phyloP scores from a whole-genome alignment of 1,140 invertebrate genomes.

The Papilio polyxenes region DNA sequence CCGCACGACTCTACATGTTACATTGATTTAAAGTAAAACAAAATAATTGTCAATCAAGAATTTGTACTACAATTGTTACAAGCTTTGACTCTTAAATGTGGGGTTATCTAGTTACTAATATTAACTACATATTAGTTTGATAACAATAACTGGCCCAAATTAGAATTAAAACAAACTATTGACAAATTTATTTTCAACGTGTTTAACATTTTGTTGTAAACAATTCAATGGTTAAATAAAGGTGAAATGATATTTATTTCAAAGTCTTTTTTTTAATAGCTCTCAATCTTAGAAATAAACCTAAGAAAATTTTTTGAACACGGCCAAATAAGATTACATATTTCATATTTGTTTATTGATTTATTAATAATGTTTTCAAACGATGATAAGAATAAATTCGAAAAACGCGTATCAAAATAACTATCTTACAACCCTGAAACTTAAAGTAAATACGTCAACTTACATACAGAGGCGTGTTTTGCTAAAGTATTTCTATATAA shows the following conservation, averaged over 20 bases:
- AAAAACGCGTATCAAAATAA: not conserved
- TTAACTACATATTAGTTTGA: constrained; percentile 24
- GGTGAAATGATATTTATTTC: no score
- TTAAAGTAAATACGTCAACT: not conserved
- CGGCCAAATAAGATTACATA: not conserved
- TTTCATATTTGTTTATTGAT: not conserved
- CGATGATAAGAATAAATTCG: not conserved
- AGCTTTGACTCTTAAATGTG: not conserved
- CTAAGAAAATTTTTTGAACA: no score
- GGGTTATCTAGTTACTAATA: constrained; percentile 29
- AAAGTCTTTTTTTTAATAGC: no score
- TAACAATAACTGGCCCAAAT: constrained; percentile 26
- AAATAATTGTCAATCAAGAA: no score
- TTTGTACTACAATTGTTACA: not conserved
- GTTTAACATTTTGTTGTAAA: no score
- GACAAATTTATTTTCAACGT: not conserved
- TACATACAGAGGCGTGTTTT: not conserved
- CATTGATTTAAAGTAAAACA: no score
- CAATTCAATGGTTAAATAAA: no score
- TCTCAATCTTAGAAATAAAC: no score
- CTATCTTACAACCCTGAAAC: no score
- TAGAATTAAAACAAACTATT: constrained; percentile 14
- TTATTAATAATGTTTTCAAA: not conserved
- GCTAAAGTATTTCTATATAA: constrained; percentile 14
- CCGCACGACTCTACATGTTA: no score